These are phyloP conservation scores for Nasonia longicornis DNA, from an alignment of 1,140 invertebrate species.

Conservation along the genomic window DNA sequence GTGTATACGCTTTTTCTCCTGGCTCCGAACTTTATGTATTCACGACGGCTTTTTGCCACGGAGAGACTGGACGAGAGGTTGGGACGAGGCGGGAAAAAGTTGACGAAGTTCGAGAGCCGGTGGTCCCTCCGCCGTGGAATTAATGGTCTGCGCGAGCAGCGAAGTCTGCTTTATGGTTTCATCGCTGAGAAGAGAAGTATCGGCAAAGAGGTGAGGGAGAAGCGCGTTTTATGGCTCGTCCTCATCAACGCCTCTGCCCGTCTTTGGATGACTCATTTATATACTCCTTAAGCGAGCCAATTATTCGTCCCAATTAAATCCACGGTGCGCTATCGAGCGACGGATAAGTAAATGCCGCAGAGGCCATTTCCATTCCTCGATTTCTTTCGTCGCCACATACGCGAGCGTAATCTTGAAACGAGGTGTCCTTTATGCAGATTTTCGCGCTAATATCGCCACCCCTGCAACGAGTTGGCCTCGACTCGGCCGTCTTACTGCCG, in stretches of 20 bases:
- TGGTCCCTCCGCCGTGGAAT: not conserved
- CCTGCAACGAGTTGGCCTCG: not conserved
- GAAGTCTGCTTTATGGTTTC: too few relatives aligned
- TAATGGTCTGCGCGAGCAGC: not conserved
- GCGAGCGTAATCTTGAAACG: slow-evolving; percentile 34
- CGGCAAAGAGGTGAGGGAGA: too few relatives aligned
- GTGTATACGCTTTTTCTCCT: not conserved
- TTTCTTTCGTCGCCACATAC: not conserved
- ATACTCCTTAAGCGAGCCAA: too few relatives aligned
- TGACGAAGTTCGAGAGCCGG: slow-evolving; percentile 30
- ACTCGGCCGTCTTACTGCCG: not conserved
- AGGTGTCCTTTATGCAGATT: slow-evolving; percentile 43
- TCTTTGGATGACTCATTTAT: too few relatives aligned
- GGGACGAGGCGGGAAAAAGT: slow-evolving; percentile 8
- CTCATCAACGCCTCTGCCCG: too few relatives aligned
- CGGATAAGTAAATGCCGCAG: too few relatives aligned
- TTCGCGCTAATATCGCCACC: slow-evolving; percentile 36
- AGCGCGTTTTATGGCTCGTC: too few relatives aligned
- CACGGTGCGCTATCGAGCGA: too few relatives aligned
- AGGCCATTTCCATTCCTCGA: too few relatives aligned
- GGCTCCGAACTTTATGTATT: not conserved
- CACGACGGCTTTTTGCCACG: not conserved
- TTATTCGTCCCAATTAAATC: too few relatives aligned
- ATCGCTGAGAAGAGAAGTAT: not conserved
- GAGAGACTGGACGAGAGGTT: not conserved